Conservation (phyloP, 2,113 vertebrate genomes). For the Takifugu bimaculatus region DNA sequence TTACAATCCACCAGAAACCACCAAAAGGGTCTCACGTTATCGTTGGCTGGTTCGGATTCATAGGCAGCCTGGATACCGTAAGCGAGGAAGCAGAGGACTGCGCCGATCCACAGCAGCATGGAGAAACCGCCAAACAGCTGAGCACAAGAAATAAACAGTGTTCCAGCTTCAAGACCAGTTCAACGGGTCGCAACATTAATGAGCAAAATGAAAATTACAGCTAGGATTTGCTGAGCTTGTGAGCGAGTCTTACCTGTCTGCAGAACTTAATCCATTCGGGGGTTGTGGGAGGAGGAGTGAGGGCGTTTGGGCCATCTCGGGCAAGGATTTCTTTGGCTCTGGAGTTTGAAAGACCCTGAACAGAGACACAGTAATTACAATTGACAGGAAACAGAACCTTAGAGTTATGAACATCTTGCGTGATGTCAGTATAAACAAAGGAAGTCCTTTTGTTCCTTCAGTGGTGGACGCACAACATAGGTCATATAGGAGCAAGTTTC, state of each 20-base stretch:
- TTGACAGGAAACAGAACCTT: neutral
- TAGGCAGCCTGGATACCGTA: constrained; percentile 82
- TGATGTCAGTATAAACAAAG: constrained; percentile 5
- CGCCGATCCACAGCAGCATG: constrained; percentile 93
- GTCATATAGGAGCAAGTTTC: neutral
- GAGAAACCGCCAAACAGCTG: constrained; percentile 95
- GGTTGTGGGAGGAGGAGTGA: constrained; percentile 92
- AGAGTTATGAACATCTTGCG: neutral
- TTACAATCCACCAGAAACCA: neutral
- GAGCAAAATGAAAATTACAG: too few species aligned
- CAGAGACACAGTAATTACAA: neutral
- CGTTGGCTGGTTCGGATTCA: constrained; percentile 82
- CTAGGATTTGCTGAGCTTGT: neutral
- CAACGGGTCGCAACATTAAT: neutral
- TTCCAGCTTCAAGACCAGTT: neutral
- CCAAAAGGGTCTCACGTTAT: constrained; percentile 80
- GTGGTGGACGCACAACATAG: neutral
- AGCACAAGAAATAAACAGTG: neutral
- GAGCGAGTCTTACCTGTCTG: constrained; percentile 68
- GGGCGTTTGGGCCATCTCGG: constrained; percentile 90
- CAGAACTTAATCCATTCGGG: constrained; percentile 98
- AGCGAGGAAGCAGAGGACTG: constrained; percentile 91
- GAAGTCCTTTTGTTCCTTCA: neutral
- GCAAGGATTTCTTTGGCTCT: constrained; percentile 89
- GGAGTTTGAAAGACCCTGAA: constrained; percentile 81